Percentiles rank a stretch among this genome's conserved stretches.
Evolutionary conservation across 1,140 invertebrate species (phyloP).

Genomic region (Archivesica marissinica): DNA sequence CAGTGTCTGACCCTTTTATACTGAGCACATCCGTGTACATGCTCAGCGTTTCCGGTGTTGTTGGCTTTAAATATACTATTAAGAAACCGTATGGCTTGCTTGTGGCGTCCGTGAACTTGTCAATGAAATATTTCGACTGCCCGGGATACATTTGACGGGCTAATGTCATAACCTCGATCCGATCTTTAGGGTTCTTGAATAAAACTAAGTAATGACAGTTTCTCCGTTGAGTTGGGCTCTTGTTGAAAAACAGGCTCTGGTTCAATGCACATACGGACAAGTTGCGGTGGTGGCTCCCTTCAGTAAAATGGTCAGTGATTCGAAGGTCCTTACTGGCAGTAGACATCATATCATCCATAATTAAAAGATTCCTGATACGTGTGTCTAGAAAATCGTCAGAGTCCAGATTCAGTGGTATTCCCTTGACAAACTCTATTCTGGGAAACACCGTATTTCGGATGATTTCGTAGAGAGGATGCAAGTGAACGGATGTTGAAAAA

Average conservation of each 20-base stretch:
- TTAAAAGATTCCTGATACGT: not conserved
- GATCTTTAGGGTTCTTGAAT: slow-evolving; percentile 60
- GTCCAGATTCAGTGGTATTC: not conserved
- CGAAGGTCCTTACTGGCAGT: slow-evolving; percentile 23
- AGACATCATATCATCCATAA: slow-evolving; percentile 43
- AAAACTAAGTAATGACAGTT: slow-evolving; percentile 59
- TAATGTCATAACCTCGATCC: not conserved
- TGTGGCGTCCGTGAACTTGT: not conserved
- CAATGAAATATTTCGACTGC: too few relatives aligned
- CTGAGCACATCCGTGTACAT: too few relatives aligned
- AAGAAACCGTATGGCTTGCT: too few relatives aligned
- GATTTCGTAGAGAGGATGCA: not conserved
- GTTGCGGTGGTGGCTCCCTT: slow-evolving; percentile 38
- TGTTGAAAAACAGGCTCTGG: slow-evolving; percentile 20
- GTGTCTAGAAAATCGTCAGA: not conserved
- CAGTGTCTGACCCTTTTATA: not conserved
- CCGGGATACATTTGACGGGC: slow-evolving; percentile 17
- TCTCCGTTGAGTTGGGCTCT: slow-evolving; percentile 54
- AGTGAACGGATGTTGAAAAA: too few relatives aligned
- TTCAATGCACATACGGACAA: slow-evolving; percentile 24
- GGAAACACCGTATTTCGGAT: not conserved
- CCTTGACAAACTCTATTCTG: not conserved
- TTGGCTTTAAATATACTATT: not conserved
- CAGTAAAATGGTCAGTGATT: slow-evolving; percentile 35
- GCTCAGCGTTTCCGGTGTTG: not conserved